These are phyloP conservation scores for Sardina pilchardus DNA, from an alignment of 2,113 vertebrate species.

Conservation along the genomic window DNA sequence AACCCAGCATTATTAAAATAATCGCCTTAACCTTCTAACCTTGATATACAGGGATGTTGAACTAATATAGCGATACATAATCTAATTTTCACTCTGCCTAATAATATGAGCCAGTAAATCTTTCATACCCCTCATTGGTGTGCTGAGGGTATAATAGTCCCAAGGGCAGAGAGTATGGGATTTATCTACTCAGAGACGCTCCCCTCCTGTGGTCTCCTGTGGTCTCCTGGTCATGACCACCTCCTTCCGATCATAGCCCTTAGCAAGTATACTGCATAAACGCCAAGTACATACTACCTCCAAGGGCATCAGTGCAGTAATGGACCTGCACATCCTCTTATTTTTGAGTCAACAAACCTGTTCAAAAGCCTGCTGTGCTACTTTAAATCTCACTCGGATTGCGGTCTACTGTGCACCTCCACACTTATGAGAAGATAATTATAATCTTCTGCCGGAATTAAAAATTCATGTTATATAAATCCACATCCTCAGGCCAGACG, in stretches of 20 bases:
- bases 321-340: background rate
- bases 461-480: constrained; percentile 26
- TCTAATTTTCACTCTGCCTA: background rate
- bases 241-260: background rate
- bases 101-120: background rate
- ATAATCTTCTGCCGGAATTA: background rate
- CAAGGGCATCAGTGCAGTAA: background rate
- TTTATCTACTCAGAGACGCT: background rate
- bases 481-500: background rate
- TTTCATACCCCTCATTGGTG: background rate
- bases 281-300: background rate
- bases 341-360: background rate
- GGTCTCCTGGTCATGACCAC: constrained; percentile 6
- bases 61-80: background rate
- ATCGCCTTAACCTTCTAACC: background rate
- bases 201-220: background rate
- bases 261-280: background rate
- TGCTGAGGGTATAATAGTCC: background rate
- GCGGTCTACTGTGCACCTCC: background rate
- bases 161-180: background rate
- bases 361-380: background rate
- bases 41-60: background rate
- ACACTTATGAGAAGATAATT: constrained; percentile 11
- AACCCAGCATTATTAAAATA: too few species aligned
- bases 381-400: background rate